phyloP scores from a whole-genome alignment of 2,797 vertebrate genomes.

The Sebastes wilsoni region DNA sequence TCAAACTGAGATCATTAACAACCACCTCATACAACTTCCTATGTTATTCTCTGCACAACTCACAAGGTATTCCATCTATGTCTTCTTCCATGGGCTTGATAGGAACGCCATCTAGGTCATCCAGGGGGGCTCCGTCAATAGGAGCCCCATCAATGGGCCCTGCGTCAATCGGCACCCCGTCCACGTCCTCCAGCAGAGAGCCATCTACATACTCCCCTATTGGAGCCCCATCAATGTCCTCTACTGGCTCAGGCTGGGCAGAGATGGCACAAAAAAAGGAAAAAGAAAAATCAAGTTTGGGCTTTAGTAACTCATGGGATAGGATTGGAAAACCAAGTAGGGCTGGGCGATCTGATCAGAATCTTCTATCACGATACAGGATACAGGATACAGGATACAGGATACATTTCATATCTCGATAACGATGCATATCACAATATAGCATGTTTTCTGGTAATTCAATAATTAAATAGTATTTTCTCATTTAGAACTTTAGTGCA shows the following conservation, averaged over 20 bases:
- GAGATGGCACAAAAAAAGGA: background rate
- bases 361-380: accelerated
- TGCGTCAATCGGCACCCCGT: constrained; percentile 92
- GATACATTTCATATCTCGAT: accelerated
- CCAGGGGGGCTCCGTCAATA: constrained; percentile 85
- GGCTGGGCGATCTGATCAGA: no score
- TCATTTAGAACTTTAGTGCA: no score
- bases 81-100: constrained; percentile 94
- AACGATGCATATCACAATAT: no score
- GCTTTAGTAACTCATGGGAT: background rate
- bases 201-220: constrained; percentile 94
- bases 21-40: background rate
- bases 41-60: constrained; percentile 47
- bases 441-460: no score
- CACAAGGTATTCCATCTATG: constrained; percentile 95
- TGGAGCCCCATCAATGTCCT: constrained; percentile 95
- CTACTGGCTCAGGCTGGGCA: constrained; percentile 72
- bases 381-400: no score
- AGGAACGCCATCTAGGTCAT: constrained; percentile 95
- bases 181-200: constrained; percentile 91
- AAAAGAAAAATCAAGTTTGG: background rate
- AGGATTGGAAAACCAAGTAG: background rate
- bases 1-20: background rate
- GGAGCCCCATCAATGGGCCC: constrained; percentile 90
- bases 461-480: no score